Percentiles rank a stretch among this genome's conserved stretches.
phyloP scores from a whole-genome alignment of 2,797 vertebrate species.

The Sebastiscus albofasciatus region DNA sequence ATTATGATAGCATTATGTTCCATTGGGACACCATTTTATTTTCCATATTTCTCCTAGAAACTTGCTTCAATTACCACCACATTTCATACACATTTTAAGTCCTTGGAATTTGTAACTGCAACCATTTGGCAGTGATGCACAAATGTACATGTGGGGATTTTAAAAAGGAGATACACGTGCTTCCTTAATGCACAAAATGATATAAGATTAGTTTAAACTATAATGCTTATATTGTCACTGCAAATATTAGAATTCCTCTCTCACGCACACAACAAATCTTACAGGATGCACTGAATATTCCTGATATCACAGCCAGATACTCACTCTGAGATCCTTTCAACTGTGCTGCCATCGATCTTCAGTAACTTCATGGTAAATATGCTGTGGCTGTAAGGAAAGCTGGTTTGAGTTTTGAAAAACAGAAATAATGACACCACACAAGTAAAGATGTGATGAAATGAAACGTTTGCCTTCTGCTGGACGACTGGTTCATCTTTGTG shows the following conservation, averaged over 20 bases:
- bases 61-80: not conserved
- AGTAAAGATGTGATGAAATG: not conserved
- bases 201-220: not conserved
- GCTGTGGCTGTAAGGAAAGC: slow-evolving; percentile 84
- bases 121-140: not conserved
- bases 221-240: not conserved
- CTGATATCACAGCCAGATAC: slow-evolving; percentile 35
- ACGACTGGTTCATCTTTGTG: slow-evolving; percentile 92
- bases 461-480: slow-evolving; percentile 87
- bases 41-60: not conserved
- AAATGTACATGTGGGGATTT: too few relatives aligned
- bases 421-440: not conserved
- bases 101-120: not conserved
- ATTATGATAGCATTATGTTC: not conserved
- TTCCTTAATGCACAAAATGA: not conserved
- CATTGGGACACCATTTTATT: not conserved
- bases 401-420: not conserved
- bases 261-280: not conserved
- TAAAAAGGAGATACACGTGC: not conserved
- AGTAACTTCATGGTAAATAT: slow-evolving; percentile 92
- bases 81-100: not conserved
- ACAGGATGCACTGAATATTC: not conserved
- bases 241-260: not conserved
- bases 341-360: slow-evolving; percentile 72
- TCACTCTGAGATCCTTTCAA: slow-evolving; percentile 88